Evolutionary conservation across 2,888 invertebrate species (phyloP).

Genomic region (Tubulanus polymorphus): DNA sequence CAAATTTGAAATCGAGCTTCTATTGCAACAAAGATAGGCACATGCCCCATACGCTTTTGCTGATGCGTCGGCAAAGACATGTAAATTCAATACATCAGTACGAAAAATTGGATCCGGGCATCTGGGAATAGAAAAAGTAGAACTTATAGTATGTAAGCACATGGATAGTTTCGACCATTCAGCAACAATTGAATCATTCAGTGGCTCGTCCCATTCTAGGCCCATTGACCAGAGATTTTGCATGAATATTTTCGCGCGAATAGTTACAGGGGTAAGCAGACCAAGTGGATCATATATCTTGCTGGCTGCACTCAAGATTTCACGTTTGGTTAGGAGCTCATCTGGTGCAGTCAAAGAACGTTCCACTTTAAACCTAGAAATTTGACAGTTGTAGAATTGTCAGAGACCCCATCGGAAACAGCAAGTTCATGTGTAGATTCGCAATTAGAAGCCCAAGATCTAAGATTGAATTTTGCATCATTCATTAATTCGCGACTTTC

Average conservation of each 20-base stretch:
- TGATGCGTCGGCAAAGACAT: no score
- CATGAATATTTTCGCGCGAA: background rate
- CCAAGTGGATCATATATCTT: conserved; percentile 1
- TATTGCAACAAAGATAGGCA: no score
- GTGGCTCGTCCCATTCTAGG: background rate
- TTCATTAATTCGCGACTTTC: background rate
- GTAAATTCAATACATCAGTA: no score
- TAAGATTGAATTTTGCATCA: background rate
- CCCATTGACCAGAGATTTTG: background rate
- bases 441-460: background rate
- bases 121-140: no score
- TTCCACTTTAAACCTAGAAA: background rate
- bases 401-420: background rate
- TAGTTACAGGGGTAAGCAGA: background rate
- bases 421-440: background rate
- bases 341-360: background rate
- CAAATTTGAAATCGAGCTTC: background rate
- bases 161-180: background rate
- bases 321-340: conserved; percentile 1
- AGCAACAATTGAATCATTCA: background rate
- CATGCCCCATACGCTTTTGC: no score
- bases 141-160: background rate
- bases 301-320: background rate
- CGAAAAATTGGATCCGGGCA: no score
- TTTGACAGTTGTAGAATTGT: background rate